Percentiles rank a stretch among this genome's conserved stretches.
phyloP scores from a whole-genome alignment of 2,113 vertebrate genomes.

The Cyphomyrus plagiostoma region DNA sequence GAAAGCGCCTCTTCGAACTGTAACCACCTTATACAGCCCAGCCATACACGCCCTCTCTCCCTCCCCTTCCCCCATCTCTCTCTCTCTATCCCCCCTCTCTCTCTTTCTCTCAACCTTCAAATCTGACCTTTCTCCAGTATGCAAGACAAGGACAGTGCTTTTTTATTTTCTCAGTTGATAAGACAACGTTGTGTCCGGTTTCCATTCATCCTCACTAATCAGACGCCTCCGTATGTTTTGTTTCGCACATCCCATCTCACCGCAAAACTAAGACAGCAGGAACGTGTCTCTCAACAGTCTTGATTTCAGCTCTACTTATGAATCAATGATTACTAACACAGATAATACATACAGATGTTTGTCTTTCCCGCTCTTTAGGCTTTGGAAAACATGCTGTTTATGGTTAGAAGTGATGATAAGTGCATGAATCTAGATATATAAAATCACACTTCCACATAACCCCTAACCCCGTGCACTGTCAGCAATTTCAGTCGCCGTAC shows the following conservation, averaged over 20 bases:
- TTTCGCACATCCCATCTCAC: not conserved
- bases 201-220: not conserved
- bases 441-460: not conserved
- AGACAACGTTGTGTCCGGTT: not conserved
- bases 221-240: not conserved
- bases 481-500: not conserved
- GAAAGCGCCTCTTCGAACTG: slow-evolving; percentile 11
- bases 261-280: not conserved
- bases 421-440: not conserved
- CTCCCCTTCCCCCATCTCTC: slow-evolving; percentile 15
- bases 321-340: not conserved
- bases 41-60: slow-evolving; percentile 16
- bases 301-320: not conserved
- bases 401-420: not conserved
- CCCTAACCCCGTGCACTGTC: not conserved
- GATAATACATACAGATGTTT: not conserved
- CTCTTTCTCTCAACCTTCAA: slow-evolving; percentile 2
- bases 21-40: not conserved
- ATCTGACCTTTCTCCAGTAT: slow-evolving; percentile 3
- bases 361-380: not conserved
- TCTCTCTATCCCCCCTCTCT: slow-evolving; percentile 5
- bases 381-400: not conserved
- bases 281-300: not conserved
- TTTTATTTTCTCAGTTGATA: not conserved
- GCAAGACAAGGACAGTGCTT: not conserved